phyloP scores from a whole-genome alignment of 2,888 invertebrate species.

The Rhagium mordax region DNA sequence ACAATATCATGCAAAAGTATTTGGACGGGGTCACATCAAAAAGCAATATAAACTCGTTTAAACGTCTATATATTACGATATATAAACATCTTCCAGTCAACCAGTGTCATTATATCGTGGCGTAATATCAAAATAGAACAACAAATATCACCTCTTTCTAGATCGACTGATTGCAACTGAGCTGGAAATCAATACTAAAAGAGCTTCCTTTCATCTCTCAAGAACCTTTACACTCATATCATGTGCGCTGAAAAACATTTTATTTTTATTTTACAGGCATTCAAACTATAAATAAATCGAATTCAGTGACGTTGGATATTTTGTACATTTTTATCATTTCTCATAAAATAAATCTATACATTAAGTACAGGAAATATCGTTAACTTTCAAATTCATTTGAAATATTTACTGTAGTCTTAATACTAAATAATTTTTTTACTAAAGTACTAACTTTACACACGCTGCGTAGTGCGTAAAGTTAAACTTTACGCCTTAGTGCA shows the following conservation, averaged over 20 bases:
- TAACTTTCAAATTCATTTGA: too few species aligned
- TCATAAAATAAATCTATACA: too few species aligned
- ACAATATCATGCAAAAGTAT: constrained; percentile 56
- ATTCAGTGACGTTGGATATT: background rate
- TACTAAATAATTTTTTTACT: too few species aligned
- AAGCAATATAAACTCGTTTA: constrained; percentile 60
- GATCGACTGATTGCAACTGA: constrained; percentile 54
- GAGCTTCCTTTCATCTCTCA: background rate
- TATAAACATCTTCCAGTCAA: constrained; percentile 1
- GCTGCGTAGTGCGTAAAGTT: too few species aligned
- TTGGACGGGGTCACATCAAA: constrained; percentile 57
- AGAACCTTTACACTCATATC: background rate
- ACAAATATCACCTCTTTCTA: constrained; percentile 59
- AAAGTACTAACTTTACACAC: too few species aligned
- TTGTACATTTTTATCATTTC: too few species aligned
- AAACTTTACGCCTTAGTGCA: too few species aligned
- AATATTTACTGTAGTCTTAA: too few species aligned
- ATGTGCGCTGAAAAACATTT: background rate
- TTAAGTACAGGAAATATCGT: too few species aligned
- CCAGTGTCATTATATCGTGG: constrained; percentile 57
- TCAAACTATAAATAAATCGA: background rate
- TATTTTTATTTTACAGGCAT: background rate
- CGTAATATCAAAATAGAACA: constrained; percentile 55
- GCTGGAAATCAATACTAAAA: constrained; percentile 21
- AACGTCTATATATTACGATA: constrained; percentile 51